phyloP scores from a whole-genome alignment of 2,888 invertebrate species.

The Steromphala cineraria region DNA sequence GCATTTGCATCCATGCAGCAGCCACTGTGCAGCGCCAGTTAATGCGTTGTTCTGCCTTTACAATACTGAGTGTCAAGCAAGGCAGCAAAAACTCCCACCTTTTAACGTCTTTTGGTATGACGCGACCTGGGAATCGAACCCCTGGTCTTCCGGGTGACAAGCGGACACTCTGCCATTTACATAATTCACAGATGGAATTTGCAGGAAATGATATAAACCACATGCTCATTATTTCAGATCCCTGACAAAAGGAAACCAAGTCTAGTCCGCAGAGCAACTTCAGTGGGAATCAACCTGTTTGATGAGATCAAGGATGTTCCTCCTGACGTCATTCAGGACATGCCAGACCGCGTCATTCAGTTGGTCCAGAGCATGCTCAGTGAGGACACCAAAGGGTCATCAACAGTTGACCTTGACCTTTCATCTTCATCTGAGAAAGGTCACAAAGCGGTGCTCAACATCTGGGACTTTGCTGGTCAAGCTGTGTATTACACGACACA shows the following conservation, averaged over 20 bases:
- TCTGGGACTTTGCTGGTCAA: conserved; percentile 74
- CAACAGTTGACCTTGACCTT: conserved; percentile 20
- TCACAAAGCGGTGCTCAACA: conserved; percentile 64
- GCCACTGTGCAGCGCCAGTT: too few relatives aligned
- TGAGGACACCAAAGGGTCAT: conserved; percentile 35
- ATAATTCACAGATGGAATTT: too few relatives aligned
- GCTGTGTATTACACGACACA: conserved; percentile 71
- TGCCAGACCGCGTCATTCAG: conserved; percentile 68
- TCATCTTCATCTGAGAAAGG: conserved; percentile 31
- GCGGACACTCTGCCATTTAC: too few relatives aligned
- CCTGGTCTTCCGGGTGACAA: too few relatives aligned
- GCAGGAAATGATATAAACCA: too few relatives aligned
- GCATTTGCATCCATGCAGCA: too few relatives aligned
- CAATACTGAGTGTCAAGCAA: too few relatives aligned
- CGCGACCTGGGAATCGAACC: too few relatives aligned
- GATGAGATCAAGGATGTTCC: conserved; percentile 48
- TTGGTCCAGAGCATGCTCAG: conserved; percentile 70
- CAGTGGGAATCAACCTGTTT: conserved; percentile 14
- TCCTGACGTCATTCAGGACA: conserved; percentile 55
- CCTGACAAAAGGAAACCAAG: not conserved
- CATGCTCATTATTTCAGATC: too few relatives aligned
- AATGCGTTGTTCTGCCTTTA: too few relatives aligned
- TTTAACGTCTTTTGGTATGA: too few relatives aligned
- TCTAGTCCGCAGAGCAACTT: not conserved
- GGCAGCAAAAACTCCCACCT: too few relatives aligned